These are phyloP conservation scores for Lumbricus terrestris DNA, from an alignment of 2,888 invertebrate genomes.

Conservation along the genomic window DNA sequence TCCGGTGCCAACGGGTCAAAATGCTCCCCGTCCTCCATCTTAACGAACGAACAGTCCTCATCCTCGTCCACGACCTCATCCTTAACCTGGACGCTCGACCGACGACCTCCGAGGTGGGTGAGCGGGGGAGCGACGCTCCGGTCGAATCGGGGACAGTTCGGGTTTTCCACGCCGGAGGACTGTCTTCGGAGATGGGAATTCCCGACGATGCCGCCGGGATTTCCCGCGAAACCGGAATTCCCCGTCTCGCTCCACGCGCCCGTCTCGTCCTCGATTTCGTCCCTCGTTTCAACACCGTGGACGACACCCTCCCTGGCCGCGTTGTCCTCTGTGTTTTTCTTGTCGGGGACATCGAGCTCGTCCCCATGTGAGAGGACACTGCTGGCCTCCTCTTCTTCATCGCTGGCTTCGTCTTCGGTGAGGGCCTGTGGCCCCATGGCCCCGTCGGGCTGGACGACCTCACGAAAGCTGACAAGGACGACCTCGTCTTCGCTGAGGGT, in stretches of 20 bases:
- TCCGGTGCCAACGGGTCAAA: neutral
- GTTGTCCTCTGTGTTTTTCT: neutral
- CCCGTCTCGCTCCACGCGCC: neutral
- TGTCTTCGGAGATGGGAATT: neutral
- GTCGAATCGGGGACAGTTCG: neutral
- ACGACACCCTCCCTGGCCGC: no score
- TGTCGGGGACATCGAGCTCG: neutral
- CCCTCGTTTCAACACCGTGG: no score
- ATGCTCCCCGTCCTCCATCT: neutral
- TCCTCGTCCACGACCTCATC: neutral
- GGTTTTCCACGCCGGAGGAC: neutral
- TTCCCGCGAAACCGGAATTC: neutral
- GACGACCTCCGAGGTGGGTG: neutral
- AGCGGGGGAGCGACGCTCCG: neutral
- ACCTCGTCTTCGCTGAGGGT: slow-evolving; percentile 25
- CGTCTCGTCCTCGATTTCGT: no score
- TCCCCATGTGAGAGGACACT: neutral
- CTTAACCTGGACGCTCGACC: neutral
- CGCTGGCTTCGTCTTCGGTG: neutral
- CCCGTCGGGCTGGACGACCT: slow-evolving; percentile 19
- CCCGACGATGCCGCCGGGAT: neutral
- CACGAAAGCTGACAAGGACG: slow-evolving; percentile 25
- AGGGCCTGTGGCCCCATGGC: neutral
- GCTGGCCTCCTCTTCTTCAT: neutral
- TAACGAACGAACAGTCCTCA: neutral